Evolutionary conservation across 2,797 vertebrate species (phyloP), one percentile per base, ranked within the genome.

Genomic region (Acipenser oxyrinchus): DNA sequence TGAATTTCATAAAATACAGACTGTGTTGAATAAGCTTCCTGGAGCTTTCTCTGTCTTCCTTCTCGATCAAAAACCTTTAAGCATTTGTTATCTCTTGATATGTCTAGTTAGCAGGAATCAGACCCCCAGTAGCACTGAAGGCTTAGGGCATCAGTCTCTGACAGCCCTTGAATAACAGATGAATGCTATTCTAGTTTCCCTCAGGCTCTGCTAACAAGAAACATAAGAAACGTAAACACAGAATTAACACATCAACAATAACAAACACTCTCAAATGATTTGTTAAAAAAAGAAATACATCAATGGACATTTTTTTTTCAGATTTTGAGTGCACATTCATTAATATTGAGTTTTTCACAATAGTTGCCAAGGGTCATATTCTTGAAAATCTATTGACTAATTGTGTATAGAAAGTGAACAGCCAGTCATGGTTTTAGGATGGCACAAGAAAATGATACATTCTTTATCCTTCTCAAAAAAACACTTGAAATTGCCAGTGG

Each of bases 101-200:
- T 49, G 78, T 76, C 75, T 80, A 79, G 68, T 80, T 80, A 82
- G 71, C 59, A 75, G 75, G 71, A 73, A 72, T 48, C 15, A 37
- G 49, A 37, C 51, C 18, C 13, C 69, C 60, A 74, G 65, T 3
- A 74, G 49, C 72, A 73, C 55, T 70, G 75, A 66, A 79, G 71
- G 73, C 70, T 75, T 59, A 70, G 18, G 63, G 48, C 67, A 51
- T 63, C 62, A 68, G 75, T 78, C 71, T 58, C 53, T 72, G 79
- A 78, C 69, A 75, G 64, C 6, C 70, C 66, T 53, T 70, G 18
- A 80, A 75, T 61, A 78, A 13, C 13, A 59, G 58, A 67, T 67
- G 13, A 60, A 50, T 60, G 48, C 15, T 11, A 68, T 6, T 58
- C 11, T 8, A 52, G 10, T 13, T 37, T 62, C 49, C 12, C n/a